Evolutionary conservation across 1,140 invertebrate genomes (phyloP).

Genomic region (Brachionus sp.): DNA sequence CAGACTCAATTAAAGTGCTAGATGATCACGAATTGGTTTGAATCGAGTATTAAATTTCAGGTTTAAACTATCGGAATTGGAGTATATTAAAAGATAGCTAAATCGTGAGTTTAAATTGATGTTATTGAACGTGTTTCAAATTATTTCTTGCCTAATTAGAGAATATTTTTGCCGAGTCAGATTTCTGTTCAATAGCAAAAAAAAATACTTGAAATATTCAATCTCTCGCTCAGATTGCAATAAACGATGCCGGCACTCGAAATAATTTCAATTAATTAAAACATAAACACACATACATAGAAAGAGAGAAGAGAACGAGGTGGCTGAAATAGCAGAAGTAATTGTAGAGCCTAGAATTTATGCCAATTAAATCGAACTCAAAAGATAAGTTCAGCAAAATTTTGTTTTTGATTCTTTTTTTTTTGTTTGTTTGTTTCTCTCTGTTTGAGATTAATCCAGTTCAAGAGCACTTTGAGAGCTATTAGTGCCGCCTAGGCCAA

Average conservation of each 20-base stretch:
- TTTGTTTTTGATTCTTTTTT: neutral
- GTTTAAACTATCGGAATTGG: neutral
- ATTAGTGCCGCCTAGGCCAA: neutral
- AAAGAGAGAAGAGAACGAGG: neutral
- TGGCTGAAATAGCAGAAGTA: neutral
- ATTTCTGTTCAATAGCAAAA: slow-evolving; percentile 21
- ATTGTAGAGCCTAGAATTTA: slow-evolving; percentile 13
- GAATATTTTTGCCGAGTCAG: slow-evolving; percentile 28
- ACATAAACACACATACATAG: neutral
- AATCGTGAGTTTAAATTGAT: slow-evolving; percentile 7
- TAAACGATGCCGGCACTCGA: slow-evolving; percentile 33
- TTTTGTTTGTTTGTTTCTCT: neutral
- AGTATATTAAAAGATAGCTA: neutral
- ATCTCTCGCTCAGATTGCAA: slow-evolving; percentile 30
- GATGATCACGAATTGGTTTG: neutral
- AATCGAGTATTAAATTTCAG: slow-evolving; percentile 1
- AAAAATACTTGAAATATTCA: slow-evolving; percentile 41
- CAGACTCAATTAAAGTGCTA: neutral
- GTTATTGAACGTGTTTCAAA: slow-evolving; percentile 20
- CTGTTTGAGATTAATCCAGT: slow-evolving; percentile 30
- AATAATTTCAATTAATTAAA: slow-evolving; percentile 43
- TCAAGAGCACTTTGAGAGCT: neutral
- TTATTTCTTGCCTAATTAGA: slow-evolving; percentile 30
- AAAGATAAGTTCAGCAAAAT: slow-evolving; percentile 2
- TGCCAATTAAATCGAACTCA: slow-evolving; percentile 27